A percentile compares a stretch with the other conserved stretches of the same genome.
These are phyloP conservation scores for human (Homo sapiens) DNA, from an alignment of 2,113 vertebrate genomes.

Conservation along the genomic window DNA sequence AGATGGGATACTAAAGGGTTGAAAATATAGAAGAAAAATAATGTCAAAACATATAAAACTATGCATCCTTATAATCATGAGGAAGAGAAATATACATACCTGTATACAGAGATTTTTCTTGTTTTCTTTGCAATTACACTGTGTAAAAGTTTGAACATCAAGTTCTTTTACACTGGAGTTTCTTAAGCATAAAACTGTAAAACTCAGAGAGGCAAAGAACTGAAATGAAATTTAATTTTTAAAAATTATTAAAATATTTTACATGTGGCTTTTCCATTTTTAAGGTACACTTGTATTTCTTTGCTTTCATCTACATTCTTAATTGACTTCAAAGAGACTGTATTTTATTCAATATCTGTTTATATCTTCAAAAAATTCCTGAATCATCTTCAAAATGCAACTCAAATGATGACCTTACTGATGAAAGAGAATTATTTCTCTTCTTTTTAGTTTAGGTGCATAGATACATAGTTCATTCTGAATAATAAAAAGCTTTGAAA, in stretches of 20 bases:
- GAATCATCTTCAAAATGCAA: constrained; percentile 55
- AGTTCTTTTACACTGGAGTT: background rate
- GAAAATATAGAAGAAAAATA: background rate
- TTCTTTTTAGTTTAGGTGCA: background rate
- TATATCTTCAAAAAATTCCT: constrained; percentile 58
- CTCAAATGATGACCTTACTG: constrained; percentile 34
- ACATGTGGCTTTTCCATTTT: constrained; percentile 29
- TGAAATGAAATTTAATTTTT: constrained; percentile 48
- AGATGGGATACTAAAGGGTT: background rate
- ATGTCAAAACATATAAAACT: background rate
- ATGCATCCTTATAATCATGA: background rate
- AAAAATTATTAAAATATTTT: constrained; percentile 35
- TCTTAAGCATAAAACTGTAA: background rate
- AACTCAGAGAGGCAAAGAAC: background rate
- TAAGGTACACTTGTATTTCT: constrained; percentile 33
- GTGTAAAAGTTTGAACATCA: background rate
- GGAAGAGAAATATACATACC: background rate
- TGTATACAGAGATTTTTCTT: background rate
- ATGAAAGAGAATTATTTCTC: constrained; percentile 56
- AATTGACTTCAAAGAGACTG: constrained; percentile 58
- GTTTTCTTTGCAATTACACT: background rate
- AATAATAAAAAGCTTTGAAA: constrained; percentile 65
- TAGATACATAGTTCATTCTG: constrained; percentile 52
- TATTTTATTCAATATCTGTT: constrained; percentile 57
- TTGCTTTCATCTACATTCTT: constrained; percentile 52